Evolutionary conservation across 2,888 invertebrate genomes (phyloP), one percentile per base, ranked within the genome.

Genomic region (Sesia bembeciformis): DNA sequence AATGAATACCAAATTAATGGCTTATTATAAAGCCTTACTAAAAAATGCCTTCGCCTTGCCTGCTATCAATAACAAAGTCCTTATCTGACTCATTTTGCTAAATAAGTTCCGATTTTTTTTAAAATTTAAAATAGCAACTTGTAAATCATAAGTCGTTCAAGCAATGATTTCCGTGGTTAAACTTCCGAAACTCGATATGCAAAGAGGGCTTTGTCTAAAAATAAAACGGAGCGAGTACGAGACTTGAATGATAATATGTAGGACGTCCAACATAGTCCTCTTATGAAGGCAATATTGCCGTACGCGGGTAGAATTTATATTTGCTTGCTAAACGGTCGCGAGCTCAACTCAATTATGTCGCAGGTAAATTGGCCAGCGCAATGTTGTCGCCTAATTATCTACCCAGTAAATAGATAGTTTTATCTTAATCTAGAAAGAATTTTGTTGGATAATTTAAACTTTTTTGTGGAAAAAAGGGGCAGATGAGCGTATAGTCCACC

Each of bases 271-370:
- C 41, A 70, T 69, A 70, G 74, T 76, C 78, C 81, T 81, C 81
- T 83, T 81, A 81, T 76, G 72, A 74, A 78, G 78, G 79, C 81
- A 80, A 80, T 83, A 80, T 80, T 76, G 72, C 66, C 68, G 72
- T 66, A 78, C 77, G 75, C 71, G 70, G 58, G 58, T 61, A 59
- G 83, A 81, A 84, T 84, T 76, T 73, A 72, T 79, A 79, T 78
- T 77, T 70, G 67, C 66, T 58, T 65, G 61, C 62, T 60, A 67
- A 70, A 66, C 64, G 66, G 23, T 50, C 23, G 23, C 23, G 5
- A 46, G 7, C 46, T 46, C 46, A 46, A 46, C 46, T 46, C 7
- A 46, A 46, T 46, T 46, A 8, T 46, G 46, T 46, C 23, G 8
- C 46, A 46, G 46, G 46, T 46, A 46, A 46, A 46, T 46, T 46